These are phyloP conservation scores for Sphenopsis melanotis DNA, from an alignment of 2,797 vertebrate genomes.

Conservation along the genomic window DNA sequence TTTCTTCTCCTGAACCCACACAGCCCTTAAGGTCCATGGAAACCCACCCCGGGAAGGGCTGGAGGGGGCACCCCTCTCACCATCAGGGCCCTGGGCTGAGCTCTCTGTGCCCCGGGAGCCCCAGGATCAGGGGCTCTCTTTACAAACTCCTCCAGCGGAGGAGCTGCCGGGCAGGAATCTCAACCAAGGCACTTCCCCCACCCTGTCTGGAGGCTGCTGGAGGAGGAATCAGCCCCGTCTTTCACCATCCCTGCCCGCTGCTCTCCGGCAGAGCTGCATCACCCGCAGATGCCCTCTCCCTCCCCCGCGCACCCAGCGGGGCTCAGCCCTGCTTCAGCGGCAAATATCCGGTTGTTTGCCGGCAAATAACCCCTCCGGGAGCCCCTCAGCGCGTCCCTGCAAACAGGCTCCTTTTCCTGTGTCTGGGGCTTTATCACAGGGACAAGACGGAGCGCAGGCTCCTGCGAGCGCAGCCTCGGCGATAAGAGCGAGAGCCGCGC, in stretches of 20 bases:
- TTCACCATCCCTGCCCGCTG: not conserved
- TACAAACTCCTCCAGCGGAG: not conserved
- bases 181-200: not conserved
- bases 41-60: not conserved
- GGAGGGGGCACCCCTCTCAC: not conserved
- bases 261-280: not conserved
- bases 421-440: not conserved
- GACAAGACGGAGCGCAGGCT: not conserved
- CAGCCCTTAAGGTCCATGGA: rapidly evolving
- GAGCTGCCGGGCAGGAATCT: not conserved
- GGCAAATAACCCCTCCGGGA: not conserved
- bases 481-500: not conserved
- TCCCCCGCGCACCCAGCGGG: not conserved
- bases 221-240: not conserved
- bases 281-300: not conserved
- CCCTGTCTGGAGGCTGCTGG: not conserved
- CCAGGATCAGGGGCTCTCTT: not conserved
- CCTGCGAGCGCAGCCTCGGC: rapidly evolving
- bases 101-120: not conserved
- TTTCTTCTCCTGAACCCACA: not conserved
- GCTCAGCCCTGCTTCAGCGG: rapidly evolving
- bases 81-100: not conserved
- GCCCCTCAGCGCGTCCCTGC: not conserved
- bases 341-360: not conserved
- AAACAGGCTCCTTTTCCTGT: not conserved